A percentile compares a stretch with the other conserved stretches of the same genome.
These are phyloP conservation scores for Doris montereyensis DNA, from an alignment of 2,888 invertebrate species.

Conservation along the genomic window DNA sequence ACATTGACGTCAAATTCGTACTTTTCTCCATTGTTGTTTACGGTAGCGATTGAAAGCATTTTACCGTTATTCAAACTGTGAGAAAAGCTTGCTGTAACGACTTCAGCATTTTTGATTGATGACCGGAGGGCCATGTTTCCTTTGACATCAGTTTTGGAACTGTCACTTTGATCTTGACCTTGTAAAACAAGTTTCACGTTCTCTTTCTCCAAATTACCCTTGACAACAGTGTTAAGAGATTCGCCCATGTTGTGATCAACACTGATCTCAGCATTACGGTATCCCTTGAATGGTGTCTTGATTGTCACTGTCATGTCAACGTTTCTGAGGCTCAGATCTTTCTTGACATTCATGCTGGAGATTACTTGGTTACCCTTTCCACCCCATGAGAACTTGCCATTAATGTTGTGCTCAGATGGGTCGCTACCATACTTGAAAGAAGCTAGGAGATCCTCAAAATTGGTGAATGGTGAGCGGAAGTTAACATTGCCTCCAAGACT, in stretches of 20 bases:
- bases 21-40: conserved; percentile 23
- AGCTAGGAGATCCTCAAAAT: conserved; percentile 35
- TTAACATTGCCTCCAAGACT: conserved; percentile 25
- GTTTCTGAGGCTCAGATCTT: conserved; percentile 48
- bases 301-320: conserved; percentile 48
- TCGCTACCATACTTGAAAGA: conserved; percentile 45
- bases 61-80: conserved; percentile 42
- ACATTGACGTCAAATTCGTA: conserved; percentile 44
- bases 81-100: conserved; percentile 23
- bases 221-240: conserved; percentile 44
- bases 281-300: conserved; percentile 52
- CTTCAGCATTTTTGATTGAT: conserved; percentile 41
- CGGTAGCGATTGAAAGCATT: not conserved
- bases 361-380: conserved; percentile 49
- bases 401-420: conserved; percentile 42
- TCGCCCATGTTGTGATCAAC: conserved; percentile 45
- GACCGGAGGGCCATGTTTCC: conserved; percentile 51
- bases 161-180: conserved; percentile 26
- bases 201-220: conserved; percentile 45
- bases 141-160: conserved; percentile 43
- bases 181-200: conserved; percentile 25
- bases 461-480: conserved; percentile 29
- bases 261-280: conserved; percentile 45
- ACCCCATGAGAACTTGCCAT: conserved; percentile 49
- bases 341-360: conserved; percentile 48